Evolutionary conservation across 2,113 vertebrate species (phyloP).

Genomic region (Spea bombifrons): DNA sequence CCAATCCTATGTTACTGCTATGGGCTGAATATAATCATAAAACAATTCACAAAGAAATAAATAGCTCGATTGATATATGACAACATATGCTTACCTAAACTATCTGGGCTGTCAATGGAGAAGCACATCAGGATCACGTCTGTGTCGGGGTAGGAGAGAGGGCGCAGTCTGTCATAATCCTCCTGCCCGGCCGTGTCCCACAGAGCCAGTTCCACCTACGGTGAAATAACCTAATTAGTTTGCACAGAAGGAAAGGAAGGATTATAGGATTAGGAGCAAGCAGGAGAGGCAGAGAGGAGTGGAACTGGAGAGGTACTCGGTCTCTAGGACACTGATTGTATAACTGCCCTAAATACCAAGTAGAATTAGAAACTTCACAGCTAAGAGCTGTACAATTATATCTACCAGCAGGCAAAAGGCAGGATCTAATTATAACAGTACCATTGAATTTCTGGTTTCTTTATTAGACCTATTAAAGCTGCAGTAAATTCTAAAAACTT

Average conservation of each 20-base stretch:
- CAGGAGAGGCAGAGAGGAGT: conserved; percentile 28
- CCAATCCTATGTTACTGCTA: too few species aligned
- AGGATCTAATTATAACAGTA: too few species aligned
- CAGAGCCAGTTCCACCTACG: conserved; percentile 90
- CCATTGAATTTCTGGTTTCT: too few species aligned
- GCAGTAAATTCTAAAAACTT: too few species aligned
- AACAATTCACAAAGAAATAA: too few species aligned
- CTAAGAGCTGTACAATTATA: conserved; percentile 7
- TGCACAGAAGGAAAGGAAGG: conserved; percentile 25
- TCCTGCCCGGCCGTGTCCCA: conserved; percentile 98
- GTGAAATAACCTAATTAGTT: conserved; percentile 31
- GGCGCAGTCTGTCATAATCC: conserved; percentile 91
- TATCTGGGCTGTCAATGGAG: conserved; percentile 96
- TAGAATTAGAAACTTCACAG: not conserved
- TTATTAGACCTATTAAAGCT: too few species aligned
- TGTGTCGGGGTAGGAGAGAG: conserved; percentile 94
- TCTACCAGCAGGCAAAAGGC: too few species aligned
- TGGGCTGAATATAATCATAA: too few species aligned
- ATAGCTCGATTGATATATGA: too few species aligned
- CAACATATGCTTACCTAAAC: conserved; percentile 75
- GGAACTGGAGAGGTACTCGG: conserved; percentile 27
- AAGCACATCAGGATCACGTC: conserved; percentile 98
- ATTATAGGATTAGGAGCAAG: conserved; percentile 36
- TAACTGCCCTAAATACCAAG: conserved; percentile 12
- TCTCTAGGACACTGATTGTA: conserved; percentile 8